Evolutionary conservation across 2,797 vertebrate species (phyloP), one percentile per base, ranked within the genome.

Genomic region (Propithecus deckenii): DNA sequence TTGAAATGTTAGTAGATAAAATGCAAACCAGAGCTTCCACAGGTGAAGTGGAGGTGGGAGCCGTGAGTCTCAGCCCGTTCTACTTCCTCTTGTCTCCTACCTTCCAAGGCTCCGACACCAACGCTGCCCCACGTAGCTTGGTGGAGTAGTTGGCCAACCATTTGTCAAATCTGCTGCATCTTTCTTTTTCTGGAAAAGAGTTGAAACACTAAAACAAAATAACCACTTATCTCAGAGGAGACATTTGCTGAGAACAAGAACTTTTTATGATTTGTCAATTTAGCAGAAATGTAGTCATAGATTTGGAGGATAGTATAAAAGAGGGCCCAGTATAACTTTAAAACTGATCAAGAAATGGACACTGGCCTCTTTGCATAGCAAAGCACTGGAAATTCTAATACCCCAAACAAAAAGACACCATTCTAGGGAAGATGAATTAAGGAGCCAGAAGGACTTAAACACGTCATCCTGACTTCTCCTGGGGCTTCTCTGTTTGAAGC

Each of bases 271-370:
- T 91, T 65, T 75, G n/a, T 69, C 79, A 75, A 28, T 38, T 80
- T 86, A 57, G 22, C 35, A 94, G 95, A 93, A 96, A 96, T 11
- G 2, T 65, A 50, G 15, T 74, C 25, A 61, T 85, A 88, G 57
- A 95, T 84, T 85, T 72, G 55, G 32, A 93, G 4, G 25, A 78
- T 15, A 48, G 6, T 61, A 57, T 5, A 7, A 57, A n/a, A 76
- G 12, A 57, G 18, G 5, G 15, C 4, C 20, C 15, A 61, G 7
- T 32, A 1, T 78, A 55, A 91, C 50, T 79, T 85, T 50, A 87
- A 93, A 35, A 38, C 32, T 89, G 32, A 35, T 41, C 61, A 48
- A 41, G n/a, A 78, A 57, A 92, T 75, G 23, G 23, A 23, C 46
- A 88, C 32, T 46, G 50, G 9, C 30, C 38, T 80, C 35, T 96